Base-by-base conservation (phyloP, 2,797 vertebrate genomes). In the Otolemur crassicaudatus region DNA sequence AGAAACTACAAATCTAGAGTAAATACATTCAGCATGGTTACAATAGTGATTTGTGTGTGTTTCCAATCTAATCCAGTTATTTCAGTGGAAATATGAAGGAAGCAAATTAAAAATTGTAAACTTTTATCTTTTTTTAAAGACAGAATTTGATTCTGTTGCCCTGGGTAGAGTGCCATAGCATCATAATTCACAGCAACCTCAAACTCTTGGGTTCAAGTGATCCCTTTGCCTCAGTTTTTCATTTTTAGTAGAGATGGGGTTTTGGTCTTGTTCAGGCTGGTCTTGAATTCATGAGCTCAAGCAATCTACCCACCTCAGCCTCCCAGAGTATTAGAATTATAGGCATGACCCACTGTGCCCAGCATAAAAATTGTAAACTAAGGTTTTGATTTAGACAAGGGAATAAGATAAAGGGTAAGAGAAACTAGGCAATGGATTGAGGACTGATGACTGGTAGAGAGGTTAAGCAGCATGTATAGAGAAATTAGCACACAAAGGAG, bases 31-130 rank as follows among this genome's bases (percentile, higher is more conserved):
- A 80, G 14, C 37, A 12, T 34, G 10, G 37, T 70, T 87, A 65
- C 10, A 81, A 37, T 60, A 69, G 56, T 77, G 56, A 31, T 0
- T 6, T 40, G 63, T 56, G 4, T 31, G 31, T 43, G 1, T 94
- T 95, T 94, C 12, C 23, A 75, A 69, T n/a, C 31, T 75, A 82
- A 80, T 70, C 94, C 75, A 95, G 3, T 72, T 88, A 92, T 58
- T 60, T 90, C 16, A 16, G 34, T 94, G 9, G 23, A 95, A 75
- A 27, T 20, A 1, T 80, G 67, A 75, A 87, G 16, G 40, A 56
- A 80, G 43, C 25, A 87, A 86, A 91, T 90, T 90, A 87, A 65
- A 89, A 86, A 91, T 90, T 90, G 70, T 34, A 82, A 75, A 86
- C 31, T 73, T 56, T 53, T 53, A 16, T 53, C 14, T 16, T 53